Base-by-base conservation (phyloP, 2,113 vertebrate genomes). In the Melanostigma gelatinosum region DNA sequence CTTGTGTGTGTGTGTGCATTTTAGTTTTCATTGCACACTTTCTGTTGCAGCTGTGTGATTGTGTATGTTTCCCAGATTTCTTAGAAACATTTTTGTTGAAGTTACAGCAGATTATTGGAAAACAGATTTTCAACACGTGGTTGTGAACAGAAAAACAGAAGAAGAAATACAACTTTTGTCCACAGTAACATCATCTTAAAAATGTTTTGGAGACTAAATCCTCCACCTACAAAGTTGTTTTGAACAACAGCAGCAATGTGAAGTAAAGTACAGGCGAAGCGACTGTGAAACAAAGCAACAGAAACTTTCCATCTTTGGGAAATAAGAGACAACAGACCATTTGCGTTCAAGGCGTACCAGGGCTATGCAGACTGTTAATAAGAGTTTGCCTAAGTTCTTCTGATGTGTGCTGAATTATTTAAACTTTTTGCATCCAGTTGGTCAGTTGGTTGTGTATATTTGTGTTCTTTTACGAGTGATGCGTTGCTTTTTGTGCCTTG, bases 321-420 rank as follows among this genome's bases (percentile, higher is more conserved):
- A 55, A 24, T 32, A 34, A 24, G 24, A 60, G 8, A 50, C 54
- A 50, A 42, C n/a, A 68, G 1, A 16, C 22, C n/a, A 65, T 48
- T 50, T 64, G 66, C 29, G 38, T 76, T 58, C 27, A 62, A 67
- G 62, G 42, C 15, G 3, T 4, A 7, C 7, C n/a, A 13, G 46
- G 78, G 8, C 18, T 10, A 22, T 32, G n/a, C 36, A 2, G 57
- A 52, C 24, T 8, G 34, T 7, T 11, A 61, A 32, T 27, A 16
- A 22, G 4, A 62, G 3, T 62, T 22, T 8, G 20, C 50, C 16
- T 6, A n/a, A 60, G 13, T 38, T 58, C 9, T 46, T 72, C 18
- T 74, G 20, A 62, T 22, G 5, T 70, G 60, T 54, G 7, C 15
- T 36, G 6, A 77, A 67, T 61, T 12, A 79, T 74, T 60, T 18